These are phyloP conservation scores for Apostichopus japonicus DNA, from an alignment of 35 echinoderm and acorn worm genomes.

Conservation along the genomic window DNA sequence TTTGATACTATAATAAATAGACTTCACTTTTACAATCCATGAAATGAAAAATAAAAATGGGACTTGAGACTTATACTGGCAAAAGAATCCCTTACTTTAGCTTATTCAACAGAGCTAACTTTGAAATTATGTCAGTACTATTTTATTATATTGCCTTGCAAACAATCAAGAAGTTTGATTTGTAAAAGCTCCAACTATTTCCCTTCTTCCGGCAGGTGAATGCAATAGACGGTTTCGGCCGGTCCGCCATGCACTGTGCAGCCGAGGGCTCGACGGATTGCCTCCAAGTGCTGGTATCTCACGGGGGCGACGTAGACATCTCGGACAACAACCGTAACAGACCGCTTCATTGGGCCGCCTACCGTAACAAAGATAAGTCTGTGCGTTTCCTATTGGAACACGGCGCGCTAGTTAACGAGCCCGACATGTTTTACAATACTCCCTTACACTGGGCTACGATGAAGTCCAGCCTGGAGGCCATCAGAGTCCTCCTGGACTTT, in stretches of 20 bases:
- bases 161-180: no score
- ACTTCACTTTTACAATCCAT: no score
- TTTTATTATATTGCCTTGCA: background rate
- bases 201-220: slow-evolving; percentile 72
- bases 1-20: no score
- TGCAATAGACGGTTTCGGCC: slow-evolving; percentile 80
- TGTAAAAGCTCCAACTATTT: background rate
- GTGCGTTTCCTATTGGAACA: slow-evolving; percentile 66
- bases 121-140: no score
- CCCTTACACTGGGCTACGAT: slow-evolving; percentile 86
- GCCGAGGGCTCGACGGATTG: slow-evolving; percentile 82
- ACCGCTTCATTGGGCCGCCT: slow-evolving; percentile 92
- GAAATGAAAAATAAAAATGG: no score
- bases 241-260: slow-evolving; percentile 90
- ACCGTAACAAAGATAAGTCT: slow-evolving; percentile 79
- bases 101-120: no score
- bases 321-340: slow-evolving; percentile 70
- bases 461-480: slow-evolving; percentile 82
- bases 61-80: no score
- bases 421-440: slow-evolving; percentile 86
- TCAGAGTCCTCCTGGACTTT: slow-evolving; percentile 79
- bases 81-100: no score
- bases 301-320: slow-evolving; percentile 76
- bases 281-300: slow-evolving; percentile 63
- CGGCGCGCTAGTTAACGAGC: slow-evolving; percentile 67